Evolutionary conservation across 2,888 invertebrate species (phyloP).

Genomic region (Teleiodes luculella): DNA sequence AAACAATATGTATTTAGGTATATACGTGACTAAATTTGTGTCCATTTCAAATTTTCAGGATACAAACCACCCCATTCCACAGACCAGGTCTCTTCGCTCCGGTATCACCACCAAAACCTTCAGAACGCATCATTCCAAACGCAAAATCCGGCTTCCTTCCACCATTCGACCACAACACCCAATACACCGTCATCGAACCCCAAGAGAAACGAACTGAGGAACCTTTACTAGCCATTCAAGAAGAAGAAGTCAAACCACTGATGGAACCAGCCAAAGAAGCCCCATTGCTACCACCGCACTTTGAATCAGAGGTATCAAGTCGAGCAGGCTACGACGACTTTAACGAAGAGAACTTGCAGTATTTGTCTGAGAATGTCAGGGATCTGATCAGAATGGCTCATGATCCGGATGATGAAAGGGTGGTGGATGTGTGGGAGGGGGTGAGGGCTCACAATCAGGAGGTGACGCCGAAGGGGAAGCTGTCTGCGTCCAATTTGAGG

Average conservation of each 20-base stretch:
- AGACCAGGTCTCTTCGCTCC: slow-evolving; percentile 78
- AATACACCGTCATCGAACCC: slow-evolving; percentile 63
- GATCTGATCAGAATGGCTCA: slow-evolving; percentile 65
- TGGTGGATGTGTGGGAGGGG: slow-evolving; percentile 61
- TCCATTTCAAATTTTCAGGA: slow-evolving; percentile 35
- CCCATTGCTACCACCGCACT: slow-evolving; percentile 54
- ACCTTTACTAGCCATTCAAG: slow-evolving; percentile 52
- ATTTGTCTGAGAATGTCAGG: slow-evolving; percentile 58
- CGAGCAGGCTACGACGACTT: slow-evolving; percentile 48
- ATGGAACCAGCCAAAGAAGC: slow-evolving; percentile 50
- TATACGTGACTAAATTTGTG: background rate
- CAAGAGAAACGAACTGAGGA: slow-evolving; percentile 49
- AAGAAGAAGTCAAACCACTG: slow-evolving; percentile 59
- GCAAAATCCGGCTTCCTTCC: slow-evolving; percentile 40
- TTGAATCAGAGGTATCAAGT: slow-evolving; percentile 45
- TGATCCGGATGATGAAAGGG: slow-evolving; percentile 53
- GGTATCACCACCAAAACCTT: slow-evolving; percentile 59
- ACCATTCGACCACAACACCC: slow-evolving; percentile 51
- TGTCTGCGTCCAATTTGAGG: slow-evolving; percentile 79
- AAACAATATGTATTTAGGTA: too few relatives aligned
- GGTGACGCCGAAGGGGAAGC: slow-evolving; percentile 68
- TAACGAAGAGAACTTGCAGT: slow-evolving; percentile 64
- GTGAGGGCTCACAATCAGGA: slow-evolving; percentile 35
- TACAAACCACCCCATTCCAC: slow-evolving; percentile 65
- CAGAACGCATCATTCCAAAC: slow-evolving; percentile 39